These are phyloP conservation scores for Ectropis crepuscularia DNA, from an alignment of 2,888 invertebrate genomes.

Conservation along the genomic window DNA sequence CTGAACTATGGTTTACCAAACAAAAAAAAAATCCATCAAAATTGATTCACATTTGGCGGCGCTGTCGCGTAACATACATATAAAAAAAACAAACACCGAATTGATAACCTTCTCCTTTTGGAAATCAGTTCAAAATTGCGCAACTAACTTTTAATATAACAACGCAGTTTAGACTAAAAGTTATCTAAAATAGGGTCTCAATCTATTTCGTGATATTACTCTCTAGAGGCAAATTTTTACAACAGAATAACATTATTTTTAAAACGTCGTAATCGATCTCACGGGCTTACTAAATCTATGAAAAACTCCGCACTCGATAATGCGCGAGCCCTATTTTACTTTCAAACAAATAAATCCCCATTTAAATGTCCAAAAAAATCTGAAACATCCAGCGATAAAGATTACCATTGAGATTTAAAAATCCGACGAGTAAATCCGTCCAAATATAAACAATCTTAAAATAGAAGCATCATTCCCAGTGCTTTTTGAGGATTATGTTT, in stretches of 20 bases:
- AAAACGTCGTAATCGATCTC: not conserved
- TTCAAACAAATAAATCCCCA: conserved; percentile 23
- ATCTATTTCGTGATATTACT: too few relatives aligned
- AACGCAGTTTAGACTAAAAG: too few relatives aligned
- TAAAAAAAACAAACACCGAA: too few relatives aligned
- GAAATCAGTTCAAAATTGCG: too few relatives aligned
- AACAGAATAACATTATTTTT: conserved; percentile 4
- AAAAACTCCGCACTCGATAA: conserved; percentile 3
- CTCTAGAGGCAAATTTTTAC: not conserved
- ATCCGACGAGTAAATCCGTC: conserved; percentile 19
- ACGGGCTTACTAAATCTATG: conserved; percentile 6
- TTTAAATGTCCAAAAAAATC: conserved; percentile 31
- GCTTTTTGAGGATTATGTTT: conserved; percentile 45
- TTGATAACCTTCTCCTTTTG: too few relatives aligned
- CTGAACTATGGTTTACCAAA: too few relatives aligned
- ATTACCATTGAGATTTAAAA: conserved; percentile 32
- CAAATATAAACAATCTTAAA: conserved; percentile 36
- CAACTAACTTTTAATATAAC: too few relatives aligned
- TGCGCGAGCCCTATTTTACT: conserved; percentile 13
- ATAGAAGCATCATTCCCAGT: conserved; percentile 32
- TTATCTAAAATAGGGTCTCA: too few relatives aligned
- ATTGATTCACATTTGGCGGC: too few relatives aligned
- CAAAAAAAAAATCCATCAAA: too few relatives aligned
- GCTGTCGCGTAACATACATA: too few relatives aligned
- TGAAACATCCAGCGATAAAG: conserved; percentile 35